Base-by-base conservation (phyloP, 2,797 vertebrate genomes). In the Distichodus sexfasciatus region DNA sequence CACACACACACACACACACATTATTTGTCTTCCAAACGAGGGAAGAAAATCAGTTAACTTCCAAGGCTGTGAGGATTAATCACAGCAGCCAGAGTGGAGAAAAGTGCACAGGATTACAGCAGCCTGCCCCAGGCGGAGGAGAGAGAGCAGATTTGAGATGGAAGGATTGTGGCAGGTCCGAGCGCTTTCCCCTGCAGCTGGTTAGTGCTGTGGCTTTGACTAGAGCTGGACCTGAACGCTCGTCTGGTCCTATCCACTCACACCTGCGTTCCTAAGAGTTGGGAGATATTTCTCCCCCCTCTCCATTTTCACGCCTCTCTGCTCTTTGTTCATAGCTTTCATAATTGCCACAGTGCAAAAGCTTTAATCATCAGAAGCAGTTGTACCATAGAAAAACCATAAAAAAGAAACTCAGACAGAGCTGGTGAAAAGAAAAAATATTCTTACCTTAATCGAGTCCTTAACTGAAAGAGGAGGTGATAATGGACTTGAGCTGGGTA, bases 371-470 rank as follows among this genome's bases (percentile, higher is more conserved):
- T 74, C 74, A 68, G 48, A 67, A 65, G 59, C 40, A 36, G 48
- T 38, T 51, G 19, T 35, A 3, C 62, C 17, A 55, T 51, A 36
- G 33, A 60, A 51, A 50, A 31, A 63, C 28, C 47, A 50, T 43
- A 35, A 14, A 14, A 59, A 44, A 55, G 43, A 46, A 1, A 48
- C 12, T 66, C 54, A 31, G 23, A 41, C 8, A 59, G 26, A 43
- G 43, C 23, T 36, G 6, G n/a, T 53, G 11, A 43, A 23, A 67
- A 15, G 12, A 59, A 70, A 40, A 36, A 15, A 44, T 29, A 6
- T 15, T 31, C 89, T 84, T 86, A 91, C 90, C 90, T 86, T 83
- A 24, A 72, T 44, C 35, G 80, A 81, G 66, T 83, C 73, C 80
- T 68, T 82, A 76, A 36, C 44, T 31, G 69, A 74, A 58, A 59